phyloP scores from a whole-genome alignment of 2,888 invertebrate genomes.

The Acanthopleura granulata region DNA sequence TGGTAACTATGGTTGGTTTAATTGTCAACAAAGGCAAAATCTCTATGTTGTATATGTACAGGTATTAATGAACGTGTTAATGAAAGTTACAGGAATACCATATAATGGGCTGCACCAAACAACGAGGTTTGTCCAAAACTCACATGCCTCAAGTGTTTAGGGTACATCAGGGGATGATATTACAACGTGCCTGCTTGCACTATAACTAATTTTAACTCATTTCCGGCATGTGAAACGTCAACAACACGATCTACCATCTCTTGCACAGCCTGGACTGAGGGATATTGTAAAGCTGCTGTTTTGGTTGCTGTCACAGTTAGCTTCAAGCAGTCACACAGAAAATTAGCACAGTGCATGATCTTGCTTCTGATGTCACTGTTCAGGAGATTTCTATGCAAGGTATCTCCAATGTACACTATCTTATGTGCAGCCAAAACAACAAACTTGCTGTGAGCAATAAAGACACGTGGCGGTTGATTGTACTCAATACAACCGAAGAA shows the following conservation, averaged over 20 bases:
- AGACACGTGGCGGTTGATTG: conserved; percentile 92
- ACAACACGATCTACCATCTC: conserved; percentile 94
- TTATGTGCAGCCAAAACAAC: conserved; percentile 94
- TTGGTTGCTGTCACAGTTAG: conserved; percentile 89
- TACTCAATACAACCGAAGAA: conserved; percentile 92
- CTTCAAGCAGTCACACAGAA: conserved; percentile 65
- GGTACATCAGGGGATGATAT: too few relatives aligned
- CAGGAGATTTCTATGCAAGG: conserved; percentile 87
- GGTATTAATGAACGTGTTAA: too few relatives aligned
- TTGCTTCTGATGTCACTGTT: conserved; percentile 80
- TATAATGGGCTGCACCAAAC: too few relatives aligned
- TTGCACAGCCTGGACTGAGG: conserved; percentile 89
- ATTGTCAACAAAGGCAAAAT: too few relatives aligned
- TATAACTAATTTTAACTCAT: conserved; percentile 77
- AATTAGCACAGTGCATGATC: conserved; percentile 62
- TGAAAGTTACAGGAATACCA: too few relatives aligned
- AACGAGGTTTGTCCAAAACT: too few relatives aligned
- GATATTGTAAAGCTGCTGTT: conserved; percentile 91
- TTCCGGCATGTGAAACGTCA: conserved; percentile 86
- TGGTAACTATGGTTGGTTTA: too few relatives aligned
- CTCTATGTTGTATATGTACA: too few relatives aligned
- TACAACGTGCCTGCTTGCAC: conserved; percentile 41
- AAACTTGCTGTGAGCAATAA: conserved; percentile 93
- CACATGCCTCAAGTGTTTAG: too few relatives aligned
- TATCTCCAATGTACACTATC: conserved; percentile 94